These are phyloP conservation scores for Phengaris alcon DNA, from an alignment of 2,888 invertebrate species.

Conservation along the genomic window DNA sequence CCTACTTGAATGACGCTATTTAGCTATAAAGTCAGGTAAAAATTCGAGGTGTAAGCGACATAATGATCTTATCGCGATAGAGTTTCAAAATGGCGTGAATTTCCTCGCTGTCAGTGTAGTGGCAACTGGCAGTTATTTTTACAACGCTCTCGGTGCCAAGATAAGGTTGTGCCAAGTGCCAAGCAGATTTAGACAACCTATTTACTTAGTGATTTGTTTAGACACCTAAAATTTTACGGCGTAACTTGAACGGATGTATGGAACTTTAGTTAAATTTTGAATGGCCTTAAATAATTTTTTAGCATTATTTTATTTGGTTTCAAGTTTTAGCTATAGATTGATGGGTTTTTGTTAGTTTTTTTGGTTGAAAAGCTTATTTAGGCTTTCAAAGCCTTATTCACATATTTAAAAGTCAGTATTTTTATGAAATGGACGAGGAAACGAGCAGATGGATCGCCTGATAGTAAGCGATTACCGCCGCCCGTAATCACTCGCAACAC, in stretches of 20 bases:
- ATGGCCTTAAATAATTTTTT: no score
- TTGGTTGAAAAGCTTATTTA: no score
- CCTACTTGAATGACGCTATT: not conserved
- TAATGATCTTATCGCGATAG: constrained; percentile 16
- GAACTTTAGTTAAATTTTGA: no score
- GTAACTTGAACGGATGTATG: not conserved
- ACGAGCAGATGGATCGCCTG: no score
- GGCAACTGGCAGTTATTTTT: constrained; percentile 33
- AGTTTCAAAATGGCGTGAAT: constrained; percentile 14
- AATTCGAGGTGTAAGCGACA: not conserved
- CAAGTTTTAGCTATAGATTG: no score
- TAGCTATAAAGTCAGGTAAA: not conserved
- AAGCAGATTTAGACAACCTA: constrained; percentile 30
- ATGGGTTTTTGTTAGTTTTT: no score
- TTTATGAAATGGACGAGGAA: no score
- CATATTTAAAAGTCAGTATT: no score
- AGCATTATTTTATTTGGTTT: no score
- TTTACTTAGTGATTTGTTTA: constrained; percentile 22
- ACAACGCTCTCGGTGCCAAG: constrained; percentile 34
- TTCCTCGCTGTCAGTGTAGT: constrained; percentile 30
- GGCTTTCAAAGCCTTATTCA: no score
- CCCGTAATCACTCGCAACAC: no score
- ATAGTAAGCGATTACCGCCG: no score
- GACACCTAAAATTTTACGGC: not conserved
- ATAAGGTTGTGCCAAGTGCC: constrained; percentile 36